Base-by-base conservation (phyloP, 2,797 vertebrate species). In the Neosalanx taihuensis region DNA sequence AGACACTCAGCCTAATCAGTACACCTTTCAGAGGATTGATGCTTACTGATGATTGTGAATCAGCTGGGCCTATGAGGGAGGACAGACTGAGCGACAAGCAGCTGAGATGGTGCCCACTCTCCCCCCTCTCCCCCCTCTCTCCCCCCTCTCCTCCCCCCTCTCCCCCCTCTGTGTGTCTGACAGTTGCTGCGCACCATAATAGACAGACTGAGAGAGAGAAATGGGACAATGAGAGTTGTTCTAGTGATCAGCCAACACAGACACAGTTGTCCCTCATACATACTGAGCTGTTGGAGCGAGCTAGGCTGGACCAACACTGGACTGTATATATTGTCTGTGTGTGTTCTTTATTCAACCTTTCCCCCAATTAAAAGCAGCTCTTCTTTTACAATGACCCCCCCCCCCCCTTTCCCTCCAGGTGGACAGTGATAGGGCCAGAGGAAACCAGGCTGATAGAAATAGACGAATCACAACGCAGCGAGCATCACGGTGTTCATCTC, bases 401-500 rank as follows among this genome's bases (percentile, higher is more conserved):
- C n/a, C n/a, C n/a, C n/a, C 23, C n/a, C 70, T n/a, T 69, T 64
- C 33, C 69, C 65, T 71, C 75, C 86, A 99, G 97, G 93, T 95
- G 83, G 97, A 98, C 84, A 81, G 79, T 12, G 97, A 99, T 74
- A 94, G 86, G 85, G n/a, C 92, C 77, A 3, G 95, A 96, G 80
- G 97, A 99, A 78, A 88, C 91, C 12, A 88, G 94, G 53, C 94
- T 99, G 65, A 98, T 99, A 83, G 97, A 99, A 87, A 90, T 94
- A 73, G 97, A 99, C 82, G 96, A 98, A 70, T 97, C 96, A 35
- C 96, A 98, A 90, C 96, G 93, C 84, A 99, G 98, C n/a, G 98
- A 99, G 85, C 98, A 99, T n/a, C 85, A 99, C 98, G 0, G 98
- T 99, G 72, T 99, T 96, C 84, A 96, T 99, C 87, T n/a, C n/a